phyloP scores from a whole-genome alignment of 2,113 vertebrate genomes.

The Brachionichthys hirsutus region DNA sequence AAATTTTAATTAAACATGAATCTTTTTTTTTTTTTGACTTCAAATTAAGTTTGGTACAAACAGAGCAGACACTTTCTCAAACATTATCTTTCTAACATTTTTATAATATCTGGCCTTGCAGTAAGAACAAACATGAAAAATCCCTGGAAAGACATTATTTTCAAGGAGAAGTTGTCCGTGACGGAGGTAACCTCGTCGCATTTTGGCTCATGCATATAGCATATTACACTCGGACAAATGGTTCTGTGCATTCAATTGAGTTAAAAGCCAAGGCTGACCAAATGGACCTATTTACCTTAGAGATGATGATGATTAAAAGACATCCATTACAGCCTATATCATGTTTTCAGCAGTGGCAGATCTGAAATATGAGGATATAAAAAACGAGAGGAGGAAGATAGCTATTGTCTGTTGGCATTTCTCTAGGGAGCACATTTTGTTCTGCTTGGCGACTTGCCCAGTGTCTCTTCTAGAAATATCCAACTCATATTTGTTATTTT shows the following conservation, averaged over 20 bases:
- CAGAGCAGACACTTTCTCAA: not conserved
- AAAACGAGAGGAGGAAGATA: constrained; percentile 28
- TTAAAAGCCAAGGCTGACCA: constrained; percentile 50
- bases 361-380: constrained; percentile 27
- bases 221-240: constrained; percentile 24
- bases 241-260: constrained; percentile 32
- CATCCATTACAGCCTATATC: constrained; percentile 44
- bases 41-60: not conserved
- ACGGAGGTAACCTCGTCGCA: constrained; percentile 1
- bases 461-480: constrained; percentile 34
- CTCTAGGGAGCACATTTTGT: constrained; percentile 48
- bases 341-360: constrained; percentile 30
- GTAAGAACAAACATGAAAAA: not conserved
- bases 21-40: not conserved
- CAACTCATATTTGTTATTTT: not conserved
- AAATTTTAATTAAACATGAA: not conserved
- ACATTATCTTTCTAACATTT: not conserved
- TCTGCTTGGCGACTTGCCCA: constrained; percentile 13
- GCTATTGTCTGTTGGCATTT: constrained; percentile 24
- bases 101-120: not conserved
- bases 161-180: constrained; percentile 6
- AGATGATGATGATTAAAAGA: constrained; percentile 22
- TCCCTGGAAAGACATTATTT: constrained; percentile 4
- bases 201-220: not conserved
- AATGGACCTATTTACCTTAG: constrained; percentile 55